These are phyloP conservation scores for Sitta europaea DNA, from an alignment of 2,113 vertebrate genomes.

Conservation along the genomic window DNA sequence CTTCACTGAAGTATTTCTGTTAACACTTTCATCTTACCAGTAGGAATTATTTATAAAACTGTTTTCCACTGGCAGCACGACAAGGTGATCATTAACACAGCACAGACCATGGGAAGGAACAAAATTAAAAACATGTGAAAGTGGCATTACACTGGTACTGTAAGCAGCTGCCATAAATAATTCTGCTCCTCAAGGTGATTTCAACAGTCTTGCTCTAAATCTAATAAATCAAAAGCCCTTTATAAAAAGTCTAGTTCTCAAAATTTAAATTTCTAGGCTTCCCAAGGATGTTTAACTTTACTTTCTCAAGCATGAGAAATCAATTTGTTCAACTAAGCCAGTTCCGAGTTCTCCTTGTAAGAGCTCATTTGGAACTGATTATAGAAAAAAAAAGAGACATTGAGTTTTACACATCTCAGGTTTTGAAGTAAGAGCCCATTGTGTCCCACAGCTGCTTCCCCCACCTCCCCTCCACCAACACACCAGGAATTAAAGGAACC, in stretches of 20 bases:
- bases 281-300: slow-evolving; percentile 7
- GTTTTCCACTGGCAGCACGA: slow-evolving; percentile 24
- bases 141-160: background rate
- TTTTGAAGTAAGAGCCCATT: slow-evolving; percentile 43
- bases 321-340: slow-evolving; percentile 56
- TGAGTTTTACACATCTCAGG: slow-evolving; percentile 57
- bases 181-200: slow-evolving; percentile 21
- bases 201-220: slow-evolving; percentile 34
- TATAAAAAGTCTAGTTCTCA: slow-evolving; percentile 28
- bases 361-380: slow-evolving; percentile 74
- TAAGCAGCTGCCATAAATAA: slow-evolving; percentile 37
- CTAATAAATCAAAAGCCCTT: slow-evolving; percentile 46
- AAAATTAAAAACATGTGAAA: slow-evolving; percentile 10
- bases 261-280: slow-evolving; percentile 31
- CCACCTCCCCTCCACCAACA: background rate
- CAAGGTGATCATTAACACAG: slow-evolving; percentile 56
- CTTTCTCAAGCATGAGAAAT: slow-evolving; percentile 54
- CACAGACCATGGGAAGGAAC: background rate
- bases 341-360: slow-evolving; percentile 59
- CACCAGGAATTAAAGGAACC: background rate
- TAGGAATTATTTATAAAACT: slow-evolving; percentile 58
- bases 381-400: slow-evolving; percentile 25
- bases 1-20: slow-evolving; percentile 52
- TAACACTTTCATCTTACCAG: slow-evolving; percentile 53
- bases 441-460: background rate